These are phyloP conservation scores for Tetramorium simillimum DNA, from an alignment of 1,140 invertebrate genomes.

Conservation along the genomic window DNA sequence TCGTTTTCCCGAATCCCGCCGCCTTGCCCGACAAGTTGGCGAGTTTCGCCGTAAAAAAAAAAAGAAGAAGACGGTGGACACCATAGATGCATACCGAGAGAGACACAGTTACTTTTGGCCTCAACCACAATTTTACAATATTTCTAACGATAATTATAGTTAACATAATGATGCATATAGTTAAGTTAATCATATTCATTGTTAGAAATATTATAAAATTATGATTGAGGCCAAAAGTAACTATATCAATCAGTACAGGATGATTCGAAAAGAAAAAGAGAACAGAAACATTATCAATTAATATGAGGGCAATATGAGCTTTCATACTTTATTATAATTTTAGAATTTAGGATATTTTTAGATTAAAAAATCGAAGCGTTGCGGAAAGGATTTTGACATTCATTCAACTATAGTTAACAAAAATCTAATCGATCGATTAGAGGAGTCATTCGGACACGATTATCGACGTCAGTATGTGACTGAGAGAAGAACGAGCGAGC, in stretches of 20 bases:
- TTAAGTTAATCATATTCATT: too few relatives aligned
- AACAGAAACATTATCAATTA: background rate
- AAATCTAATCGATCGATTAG: background rate
- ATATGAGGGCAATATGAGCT: background rate
- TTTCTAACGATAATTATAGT: too few relatives aligned
- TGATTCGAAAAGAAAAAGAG: background rate
- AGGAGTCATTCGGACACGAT: background rate
- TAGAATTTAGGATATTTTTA: background rate
- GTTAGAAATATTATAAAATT: too few relatives aligned
- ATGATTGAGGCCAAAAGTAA: too few relatives aligned
- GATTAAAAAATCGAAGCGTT: background rate
- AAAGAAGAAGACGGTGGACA: too few relatives aligned
- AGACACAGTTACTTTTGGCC: too few relatives aligned
- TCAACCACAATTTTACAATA: too few relatives aligned
- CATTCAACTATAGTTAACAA: background rate
- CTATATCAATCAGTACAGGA: too few relatives aligned
- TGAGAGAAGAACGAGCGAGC: background rate
- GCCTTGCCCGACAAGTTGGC: background rate
- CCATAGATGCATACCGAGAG: too few relatives aligned
- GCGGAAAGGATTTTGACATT: background rate
- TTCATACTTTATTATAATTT: background rate
- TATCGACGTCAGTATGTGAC: background rate
- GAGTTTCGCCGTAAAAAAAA: background rate
- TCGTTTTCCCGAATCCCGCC: background rate
- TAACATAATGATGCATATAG: too few relatives aligned